phyloP scores from a whole-genome alignment of 2,797 vertebrate genomes.

The Catamblyrhynchus diadema region DNA sequence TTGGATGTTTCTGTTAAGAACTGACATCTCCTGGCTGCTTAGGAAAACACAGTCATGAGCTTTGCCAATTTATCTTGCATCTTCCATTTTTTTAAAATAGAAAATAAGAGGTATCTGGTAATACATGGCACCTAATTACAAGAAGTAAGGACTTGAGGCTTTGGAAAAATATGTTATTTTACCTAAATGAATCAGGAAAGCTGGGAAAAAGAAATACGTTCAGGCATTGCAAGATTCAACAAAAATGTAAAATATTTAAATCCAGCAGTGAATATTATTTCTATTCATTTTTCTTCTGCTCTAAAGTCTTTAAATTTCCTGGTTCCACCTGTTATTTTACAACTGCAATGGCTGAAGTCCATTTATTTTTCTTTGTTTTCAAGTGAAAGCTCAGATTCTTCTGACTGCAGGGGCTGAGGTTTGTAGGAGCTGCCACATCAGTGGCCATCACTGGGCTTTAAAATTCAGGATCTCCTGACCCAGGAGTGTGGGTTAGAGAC shows the following conservation, averaged over 20 bases:
- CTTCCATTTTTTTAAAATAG: neutral
- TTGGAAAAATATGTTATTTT: neutral
- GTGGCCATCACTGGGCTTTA: neutral
- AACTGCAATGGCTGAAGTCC: neutral
- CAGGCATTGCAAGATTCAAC: neutral
- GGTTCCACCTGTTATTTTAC: neutral
- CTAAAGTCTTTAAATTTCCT: neutral
- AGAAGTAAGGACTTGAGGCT: neutral
- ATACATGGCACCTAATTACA: neutral
- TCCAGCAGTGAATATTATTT: neutral
- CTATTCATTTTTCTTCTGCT: neutral
- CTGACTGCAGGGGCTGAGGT: neutral
- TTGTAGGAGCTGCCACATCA: neutral
- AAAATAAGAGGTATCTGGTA: neutral
- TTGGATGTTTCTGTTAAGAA: constrained; percentile 22
- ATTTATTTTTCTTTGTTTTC: neutral
- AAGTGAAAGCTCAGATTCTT: neutral
- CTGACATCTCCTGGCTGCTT: constrained; percentile 62
- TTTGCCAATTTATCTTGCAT: neutral
- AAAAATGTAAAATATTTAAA: neutral
- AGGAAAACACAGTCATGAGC: constrained; percentile 14
- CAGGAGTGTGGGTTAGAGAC: neutral
- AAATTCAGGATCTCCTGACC: neutral
- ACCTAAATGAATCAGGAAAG: neutral
- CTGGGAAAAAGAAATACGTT: neutral